These are phyloP conservation scores for Strigops habroptila DNA, from an alignment of 2,113 vertebrate species.

Conservation along the genomic window DNA sequence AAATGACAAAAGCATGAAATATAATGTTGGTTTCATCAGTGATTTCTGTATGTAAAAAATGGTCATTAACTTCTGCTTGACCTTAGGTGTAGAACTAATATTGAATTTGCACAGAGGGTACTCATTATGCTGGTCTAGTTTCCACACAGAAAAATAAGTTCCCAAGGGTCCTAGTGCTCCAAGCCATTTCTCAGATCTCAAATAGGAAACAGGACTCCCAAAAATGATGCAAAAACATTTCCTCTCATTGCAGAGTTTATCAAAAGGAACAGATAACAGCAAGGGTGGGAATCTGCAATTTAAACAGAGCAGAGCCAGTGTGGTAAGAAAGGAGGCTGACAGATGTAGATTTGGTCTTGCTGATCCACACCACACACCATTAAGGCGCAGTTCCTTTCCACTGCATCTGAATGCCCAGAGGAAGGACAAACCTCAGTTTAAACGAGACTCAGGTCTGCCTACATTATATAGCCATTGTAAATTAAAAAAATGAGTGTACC, in stretches of 20 bases:
- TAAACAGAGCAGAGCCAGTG: not conserved
- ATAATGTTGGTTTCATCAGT: slow-evolving; percentile 37
- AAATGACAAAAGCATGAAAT: slow-evolving; percentile 48
- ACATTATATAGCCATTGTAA: not conserved
- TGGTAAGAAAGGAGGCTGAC: not conserved
- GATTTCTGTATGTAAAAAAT: slow-evolving; percentile 49
- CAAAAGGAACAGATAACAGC: slow-evolving; percentile 40
- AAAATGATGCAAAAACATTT: slow-evolving; percentile 36
- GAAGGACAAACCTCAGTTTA: not conserved
- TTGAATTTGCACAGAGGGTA: slow-evolving; percentile 57
- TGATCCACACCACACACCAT: not conserved
- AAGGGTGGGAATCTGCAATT: slow-evolving; percentile 13
- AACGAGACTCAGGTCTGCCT: not conserved
- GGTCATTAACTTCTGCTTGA: slow-evolving; percentile 75
- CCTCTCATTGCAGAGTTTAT: slow-evolving; percentile 53
- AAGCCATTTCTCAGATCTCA: slow-evolving; percentile 30
- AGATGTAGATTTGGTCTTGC: not conserved
- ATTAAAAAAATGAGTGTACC: not conserved
- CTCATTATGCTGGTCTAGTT: slow-evolving; percentile 61
- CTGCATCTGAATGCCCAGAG: not conserved
- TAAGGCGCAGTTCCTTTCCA: not conserved
- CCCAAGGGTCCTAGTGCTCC: slow-evolving; percentile 33
- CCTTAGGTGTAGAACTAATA: slow-evolving; percentile 65
- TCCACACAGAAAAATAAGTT: slow-evolving; percentile 46
- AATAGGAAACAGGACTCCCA: slow-evolving; percentile 36